phyloP scores from a whole-genome alignment of 2,888 invertebrate genomes.

The Xestia ashworthii region DNA sequence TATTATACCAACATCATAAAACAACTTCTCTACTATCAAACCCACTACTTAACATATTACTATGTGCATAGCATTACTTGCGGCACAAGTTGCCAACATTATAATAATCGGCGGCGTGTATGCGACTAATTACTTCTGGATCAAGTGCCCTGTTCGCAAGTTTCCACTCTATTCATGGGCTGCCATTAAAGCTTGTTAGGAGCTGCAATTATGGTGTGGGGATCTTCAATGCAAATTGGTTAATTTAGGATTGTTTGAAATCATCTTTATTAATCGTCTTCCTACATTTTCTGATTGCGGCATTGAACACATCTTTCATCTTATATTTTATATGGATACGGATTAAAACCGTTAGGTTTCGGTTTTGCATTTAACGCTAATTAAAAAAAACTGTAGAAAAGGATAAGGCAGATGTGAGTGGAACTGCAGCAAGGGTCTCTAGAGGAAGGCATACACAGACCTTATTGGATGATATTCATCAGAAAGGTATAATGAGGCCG shows the following conservation, averaged over 20 bases:
- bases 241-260: slow-evolving; percentile 7
- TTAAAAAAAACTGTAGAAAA: background rate
- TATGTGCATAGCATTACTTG: slow-evolving; percentile 64
- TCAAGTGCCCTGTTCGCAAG: slow-evolving; percentile 54
- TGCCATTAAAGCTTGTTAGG: slow-evolving; percentile 58
- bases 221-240: slow-evolving; percentile 17
- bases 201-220: slow-evolving; percentile 46
- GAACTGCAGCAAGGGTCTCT: too few species aligned
- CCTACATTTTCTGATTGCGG: background rate
- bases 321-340: background rate
- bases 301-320: background rate
- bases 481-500: background rate
- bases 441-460: too few species aligned
- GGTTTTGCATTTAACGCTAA: background rate
- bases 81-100: slow-evolving; percentile 56
- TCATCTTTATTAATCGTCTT: background rate
- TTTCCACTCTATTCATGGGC: slow-evolving; percentile 66
- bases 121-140: slow-evolving; percentile 52
- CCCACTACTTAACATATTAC: slow-evolving; percentile 21
- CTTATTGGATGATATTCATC: background rate
- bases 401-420: background rate
- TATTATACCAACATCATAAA: background rate
- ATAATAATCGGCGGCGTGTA: slow-evolving; percentile 65
- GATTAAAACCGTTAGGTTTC: background rate
- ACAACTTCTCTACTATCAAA: background rate